These are phyloP conservation scores for Talpa occidentalis DNA, from an alignment of 2,113 vertebrate species.

Conservation along the genomic window DNA sequence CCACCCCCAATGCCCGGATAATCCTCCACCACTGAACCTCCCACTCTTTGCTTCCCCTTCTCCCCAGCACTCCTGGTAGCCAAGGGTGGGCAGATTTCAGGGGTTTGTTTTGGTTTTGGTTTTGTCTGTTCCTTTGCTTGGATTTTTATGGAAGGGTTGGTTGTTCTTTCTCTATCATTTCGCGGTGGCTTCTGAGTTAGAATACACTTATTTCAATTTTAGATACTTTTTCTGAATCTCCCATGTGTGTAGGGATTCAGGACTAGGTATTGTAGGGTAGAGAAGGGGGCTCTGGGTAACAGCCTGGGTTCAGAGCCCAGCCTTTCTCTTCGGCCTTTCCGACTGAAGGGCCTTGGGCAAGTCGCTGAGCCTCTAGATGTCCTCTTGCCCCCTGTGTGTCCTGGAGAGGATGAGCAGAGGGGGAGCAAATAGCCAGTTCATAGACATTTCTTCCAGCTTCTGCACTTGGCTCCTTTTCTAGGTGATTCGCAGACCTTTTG, in stretches of 20 bases:
- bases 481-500: not conserved
- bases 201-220: not conserved
- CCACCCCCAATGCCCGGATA: too few species aligned
- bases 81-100: too few species aligned
- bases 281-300: not conserved
- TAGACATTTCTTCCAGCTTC: fast-evolving
- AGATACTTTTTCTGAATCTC: slow-evolving; percentile 20
- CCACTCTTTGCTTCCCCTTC: too few species aligned
- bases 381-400: not conserved
- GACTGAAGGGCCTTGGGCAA: not conserved
- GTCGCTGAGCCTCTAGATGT: not conserved
- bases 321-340: not conserved
- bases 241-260: not conserved
- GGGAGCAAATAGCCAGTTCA: fast-evolving
- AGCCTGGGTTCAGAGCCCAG: not conserved
- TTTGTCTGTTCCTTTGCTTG: too few species aligned
- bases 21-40: too few species aligned
- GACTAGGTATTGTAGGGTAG: not conserved
- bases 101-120: too few species aligned
- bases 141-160: not conserved
- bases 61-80: not conserved
- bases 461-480: not conserved
- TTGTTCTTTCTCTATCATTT: slow-evolving; percentile 9
- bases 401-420: too few species aligned
- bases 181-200: not conserved